Conservation (phyloP, 2,888 invertebrate species). For the Zhengitettix transpicula region DNA sequence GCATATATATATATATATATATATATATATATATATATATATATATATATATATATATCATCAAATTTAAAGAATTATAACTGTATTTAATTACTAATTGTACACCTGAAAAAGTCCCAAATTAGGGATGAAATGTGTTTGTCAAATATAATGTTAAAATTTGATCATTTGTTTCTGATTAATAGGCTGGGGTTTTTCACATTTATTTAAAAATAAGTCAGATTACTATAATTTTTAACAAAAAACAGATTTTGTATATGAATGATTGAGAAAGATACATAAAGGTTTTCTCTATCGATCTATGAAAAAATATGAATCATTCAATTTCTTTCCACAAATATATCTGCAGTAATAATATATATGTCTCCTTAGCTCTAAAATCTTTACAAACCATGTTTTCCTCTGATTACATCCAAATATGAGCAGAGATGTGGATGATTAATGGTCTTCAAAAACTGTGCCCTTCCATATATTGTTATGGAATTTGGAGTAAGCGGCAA, state of each 20-base stretch:
- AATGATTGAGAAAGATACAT: neutral
- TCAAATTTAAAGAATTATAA: too few species aligned
- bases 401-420: constrained; percentile 80
- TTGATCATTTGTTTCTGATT: too few species aligned
- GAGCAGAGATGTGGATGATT: constrained; percentile 69
- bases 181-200: neutral
- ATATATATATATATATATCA: too few species aligned
- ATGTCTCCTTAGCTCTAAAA: too few species aligned
- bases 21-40: too few species aligned
- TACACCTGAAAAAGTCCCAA: too few species aligned
- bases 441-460: constrained; percentile 65
- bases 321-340: neutral
- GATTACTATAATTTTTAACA: neutral
- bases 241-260: neutral
- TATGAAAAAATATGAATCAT: neutral
- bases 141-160: too few species aligned
- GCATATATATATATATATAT: too few species aligned
- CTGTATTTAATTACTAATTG: too few species aligned
- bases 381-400: constrained; percentile 71
- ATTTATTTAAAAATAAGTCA: neutral
- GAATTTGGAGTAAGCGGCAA: constrained; percentile 92
- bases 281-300: too few species aligned
- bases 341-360: too few species aligned
- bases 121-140: too few species aligned
- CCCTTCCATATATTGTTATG: constrained; percentile 78